Evolutionary conservation across 2,113 vertebrate species (phyloP), one percentile per base, ranked within the genome.

Genomic region (Periophthalmus modestus): DNA sequence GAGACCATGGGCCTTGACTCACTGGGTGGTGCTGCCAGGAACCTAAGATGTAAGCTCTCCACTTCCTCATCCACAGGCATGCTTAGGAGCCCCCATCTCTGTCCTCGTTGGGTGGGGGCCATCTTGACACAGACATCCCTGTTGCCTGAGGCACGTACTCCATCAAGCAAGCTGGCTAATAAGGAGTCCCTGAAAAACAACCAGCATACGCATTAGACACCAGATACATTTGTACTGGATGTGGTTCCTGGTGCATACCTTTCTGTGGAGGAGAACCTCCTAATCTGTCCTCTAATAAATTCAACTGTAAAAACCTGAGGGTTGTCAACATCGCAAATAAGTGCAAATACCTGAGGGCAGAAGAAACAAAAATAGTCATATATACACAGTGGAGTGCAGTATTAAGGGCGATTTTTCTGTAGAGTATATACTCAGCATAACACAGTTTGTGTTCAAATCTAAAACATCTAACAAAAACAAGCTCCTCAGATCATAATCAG

Each of bases 21-120:
- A 99, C 98, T 99, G 10, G 97, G 97, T 75, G 98, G 97, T 55
- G 97, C 88, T 57, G 96, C 96, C 78, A 99, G 93, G 91, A 99
- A 99, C 78, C 95, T 95, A 69, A 99, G 93, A 89, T 99, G 98
- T 85, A 98, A 94, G 75, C 97, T 99, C 91, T 99, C 98, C 78
- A 99, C 98, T 84, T 99, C 98, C 87, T 99, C 98, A 24, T 98
- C 98, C n/a, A 99, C 97, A 3, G 98, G 97, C 95, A 96, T 96
- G 89, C 97, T 98, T 73, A 99, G 92, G 15, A 99, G 91, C 2
- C 98, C 98, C 98, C 98, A 99, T 10, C 98, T 93, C 73, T 98
- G 98, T 4, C 97, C 98, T 90, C 97, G 95, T 15, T 94, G 95
- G 0, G 97, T 99, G 36, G 96, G 86, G 4, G 95, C 94, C 97